Evolutionary conservation across 1,140 invertebrate species (phyloP), one percentile per base, ranked within the genome.

Genomic region (Brachionus plicatilis): DNA sequence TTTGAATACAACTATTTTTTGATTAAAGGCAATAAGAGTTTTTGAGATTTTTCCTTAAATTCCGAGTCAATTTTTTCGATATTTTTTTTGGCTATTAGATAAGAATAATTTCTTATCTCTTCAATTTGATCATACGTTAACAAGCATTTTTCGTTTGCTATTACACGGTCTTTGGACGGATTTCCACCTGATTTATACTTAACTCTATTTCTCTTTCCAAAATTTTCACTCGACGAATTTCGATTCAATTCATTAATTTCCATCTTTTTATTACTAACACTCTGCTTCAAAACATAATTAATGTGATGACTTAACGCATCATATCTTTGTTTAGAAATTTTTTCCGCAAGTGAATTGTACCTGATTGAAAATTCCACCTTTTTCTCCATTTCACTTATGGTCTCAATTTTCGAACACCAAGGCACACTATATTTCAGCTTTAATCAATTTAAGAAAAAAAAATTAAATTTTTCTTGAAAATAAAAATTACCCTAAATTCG

Each of bases 21-120:
- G 14, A 76, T 76, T 20, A 76, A 76, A 29, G 72, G 72, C 6
- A 76, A 50, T 29, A 76, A 50, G 27, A 76, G 45, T 29, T 76
- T 76, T 76, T 76, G 72, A 50, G 72, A 27, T 50, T 76, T 76
- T 76, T 76, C 72, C 12, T 76, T 76, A 29, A 76, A 50, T 76
- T 76, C 72, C 8, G 24, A 50, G 50, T 76, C 72, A n/a, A 76
- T 76, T 50, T 76, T 76, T 53, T 76, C 72, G n/a, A 76, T 50
- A 53, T 76, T 76, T 47, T 53, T 76, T 76, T 47, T 47, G 12
- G 72, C 33, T 8, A 76, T 27, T 24, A 76, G 7, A 76, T 76
- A 27, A 47, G 72, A 76, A 76, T 76, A 76, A 27, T 50, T 24
- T 76, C 72, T 53, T 2, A 76, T 76, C 47, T 76, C 72, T 29